Base-by-base conservation (phyloP, 2,888 invertebrate genomes). In the Steinernema hermaphroditum region DNA sequence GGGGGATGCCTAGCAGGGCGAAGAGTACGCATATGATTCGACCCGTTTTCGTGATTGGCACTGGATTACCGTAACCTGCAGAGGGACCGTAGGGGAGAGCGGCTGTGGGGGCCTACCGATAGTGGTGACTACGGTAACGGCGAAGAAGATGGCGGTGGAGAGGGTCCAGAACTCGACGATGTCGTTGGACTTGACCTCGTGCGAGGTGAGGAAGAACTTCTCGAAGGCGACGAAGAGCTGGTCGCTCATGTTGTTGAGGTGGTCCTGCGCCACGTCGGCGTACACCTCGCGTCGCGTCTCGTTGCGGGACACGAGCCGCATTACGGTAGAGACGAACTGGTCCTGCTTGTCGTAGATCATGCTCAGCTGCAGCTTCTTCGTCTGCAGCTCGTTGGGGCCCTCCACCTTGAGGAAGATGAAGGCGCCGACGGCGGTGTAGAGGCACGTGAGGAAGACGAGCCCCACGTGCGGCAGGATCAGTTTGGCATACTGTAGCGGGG, bases 141-240 rank as follows among this genome's bases (percentile, higher is more conserved):
- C 86, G 73, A 86, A 86, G 79, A 86, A 86, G n/a, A 86, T 82
- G 22, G 87, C 84, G 29, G 86, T 86, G 8, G 85, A 82, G 72
- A 87, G 87, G 9, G 84, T 82, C 86, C 86, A 86, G 24, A 87
- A 83, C 72, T 85, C 85, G 9, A 78, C 74, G 12, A 85, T 86
- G 8, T 75, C 73, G 77, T 86, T 87, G 44, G 69, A 71, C 72
- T 85, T 85, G 29, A 85, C 85, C 77, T 85, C 85, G 29, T 76
- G 78, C n/a, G 83, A 78, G 8, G 85, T 85, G 54, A 85, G 75
- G 72, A 85, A 85, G 72, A 80, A 80, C 72, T 86, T 86, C 72
- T 87, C 85, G 72, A 85, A 86, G 1, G 86, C 85, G 41, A 83
- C 74, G 74, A 87, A 86, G 16, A 86, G 77, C 43, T 83, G 81